phyloP scores from a whole-genome alignment of 1,140 invertebrate genomes.

The Achroia grisella region DNA sequence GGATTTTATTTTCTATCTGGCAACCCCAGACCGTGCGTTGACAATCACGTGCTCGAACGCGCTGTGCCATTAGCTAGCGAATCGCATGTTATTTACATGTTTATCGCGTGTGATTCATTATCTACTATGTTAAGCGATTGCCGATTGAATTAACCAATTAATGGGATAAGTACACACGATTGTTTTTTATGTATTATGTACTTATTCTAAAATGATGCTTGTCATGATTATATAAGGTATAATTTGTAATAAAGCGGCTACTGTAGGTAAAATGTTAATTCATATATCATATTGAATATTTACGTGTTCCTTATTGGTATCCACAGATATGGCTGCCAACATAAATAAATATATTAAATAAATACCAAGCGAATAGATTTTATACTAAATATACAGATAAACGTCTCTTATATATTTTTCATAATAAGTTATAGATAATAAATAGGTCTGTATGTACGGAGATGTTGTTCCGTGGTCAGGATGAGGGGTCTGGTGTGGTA shows the following conservation, averaged over 20 bases:
- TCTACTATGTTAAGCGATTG: constrained; percentile 9
- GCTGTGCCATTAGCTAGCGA: constrained; percentile 29
- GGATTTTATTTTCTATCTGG: too few species aligned
- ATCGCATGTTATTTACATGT: constrained; percentile 29
- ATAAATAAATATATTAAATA: constrained; percentile 61
- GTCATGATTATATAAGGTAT: background rate
- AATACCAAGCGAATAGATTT: constrained; percentile 33
- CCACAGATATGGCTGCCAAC: constrained; percentile 53
- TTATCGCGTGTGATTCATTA: constrained; percentile 21
- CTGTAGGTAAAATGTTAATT: constrained; percentile 23
- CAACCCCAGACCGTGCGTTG: too few species aligned
- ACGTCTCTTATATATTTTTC: too few species aligned
- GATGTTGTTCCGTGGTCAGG: too few species aligned
- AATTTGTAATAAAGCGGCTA: constrained; percentile 35
- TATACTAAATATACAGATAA: constrained; percentile 7
- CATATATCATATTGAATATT: constrained; percentile 34
- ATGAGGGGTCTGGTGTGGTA: background rate
- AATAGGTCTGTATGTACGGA: background rate
- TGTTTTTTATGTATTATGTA: too few species aligned
- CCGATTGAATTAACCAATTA: too few species aligned
- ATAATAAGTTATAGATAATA: background rate
- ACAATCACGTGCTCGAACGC: constrained; percentile 26
- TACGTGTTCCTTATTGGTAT: constrained; percentile 49
- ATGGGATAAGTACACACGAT: too few species aligned
- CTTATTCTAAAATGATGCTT: constrained; percentile 17